A percentile compares a stretch with the other conserved stretches of the same genome.
Evolutionary conservation across 2,888 invertebrate genomes (phyloP).

Genomic region (Callyntrura sp.): DNA sequence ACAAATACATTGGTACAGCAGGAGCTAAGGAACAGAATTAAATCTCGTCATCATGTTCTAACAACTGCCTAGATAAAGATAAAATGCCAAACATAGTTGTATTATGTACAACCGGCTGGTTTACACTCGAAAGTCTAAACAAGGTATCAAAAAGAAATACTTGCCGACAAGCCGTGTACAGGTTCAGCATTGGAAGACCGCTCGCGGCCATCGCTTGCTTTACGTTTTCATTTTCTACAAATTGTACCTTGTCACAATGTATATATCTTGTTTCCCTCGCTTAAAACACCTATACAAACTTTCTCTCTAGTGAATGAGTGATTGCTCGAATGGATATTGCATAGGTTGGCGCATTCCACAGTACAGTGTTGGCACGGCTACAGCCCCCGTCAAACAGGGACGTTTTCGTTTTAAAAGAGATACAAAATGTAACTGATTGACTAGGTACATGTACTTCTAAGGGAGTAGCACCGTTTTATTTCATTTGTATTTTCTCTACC

Average conservation of each 20-base stretch:
- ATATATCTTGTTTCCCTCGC: neutral
- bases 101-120: too few species aligned
- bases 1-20: too few species aligned
- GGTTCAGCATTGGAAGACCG: too few species aligned
- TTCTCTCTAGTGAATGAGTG: neutral
- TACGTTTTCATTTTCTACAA: conserved; percentile 37
- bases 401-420: neutral
- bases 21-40: too few species aligned
- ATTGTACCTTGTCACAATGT: conserved; percentile 53
- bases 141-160: too few species aligned
- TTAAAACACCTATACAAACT: neutral
- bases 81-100: too few species aligned
- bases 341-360: too few species aligned
- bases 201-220: conserved; percentile 24
- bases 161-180: too few species aligned
- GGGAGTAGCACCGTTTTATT: too few species aligned
- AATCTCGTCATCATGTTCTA: too few species aligned
- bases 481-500: neutral
- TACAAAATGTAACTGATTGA: neutral
- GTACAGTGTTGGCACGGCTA: neutral
- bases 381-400: neutral
- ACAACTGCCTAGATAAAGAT: too few species aligned
- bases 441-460: neutral
- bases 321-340: neutral
- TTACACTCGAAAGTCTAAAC: too few species aligned